Percentiles rank a stretch among this genome's conserved stretches.
phyloP scores from a whole-genome alignment of 1,140 invertebrate genomes.

The Hyles vespertilio region DNA sequence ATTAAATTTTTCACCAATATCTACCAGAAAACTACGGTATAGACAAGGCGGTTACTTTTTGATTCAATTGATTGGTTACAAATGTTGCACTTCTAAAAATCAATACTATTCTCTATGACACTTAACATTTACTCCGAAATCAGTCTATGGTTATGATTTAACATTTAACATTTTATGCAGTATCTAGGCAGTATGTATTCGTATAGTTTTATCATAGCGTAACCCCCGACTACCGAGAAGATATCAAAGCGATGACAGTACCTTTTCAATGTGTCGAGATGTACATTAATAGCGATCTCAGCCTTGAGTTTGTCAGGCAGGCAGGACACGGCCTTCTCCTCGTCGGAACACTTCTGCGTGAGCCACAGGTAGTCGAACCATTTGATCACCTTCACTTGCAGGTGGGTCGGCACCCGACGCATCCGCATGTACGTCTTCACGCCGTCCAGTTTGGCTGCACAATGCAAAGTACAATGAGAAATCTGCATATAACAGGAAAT shows the following conservation, averaged over 20 bases:
- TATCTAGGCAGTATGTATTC: too few relatives aligned
- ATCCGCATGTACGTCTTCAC: slow-evolving; percentile 99
- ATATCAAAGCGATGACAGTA: slow-evolving; percentile 19
- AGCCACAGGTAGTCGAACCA: slow-evolving; percentile 99
- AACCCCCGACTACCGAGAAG: too few relatives aligned
- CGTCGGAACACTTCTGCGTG: slow-evolving; percentile 98
- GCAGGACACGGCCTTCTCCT: slow-evolving; percentile 96
- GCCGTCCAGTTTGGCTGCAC: slow-evolving; percentile 95
- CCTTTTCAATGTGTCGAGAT: slow-evolving; percentile 96
- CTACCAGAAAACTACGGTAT: too few relatives aligned
- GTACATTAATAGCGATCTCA: slow-evolving; percentile 99
- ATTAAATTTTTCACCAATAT: too few relatives aligned
- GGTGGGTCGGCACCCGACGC: slow-evolving; percentile 93
- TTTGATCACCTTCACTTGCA: slow-evolving; percentile 98
- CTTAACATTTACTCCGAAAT: too few relatives aligned
- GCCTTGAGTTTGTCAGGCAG: slow-evolving; percentile 98
- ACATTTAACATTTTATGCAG: too few relatives aligned
- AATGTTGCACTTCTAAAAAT: too few relatives aligned
- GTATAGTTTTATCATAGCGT: too few relatives aligned
- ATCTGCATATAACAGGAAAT: background rate
- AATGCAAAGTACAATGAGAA: slow-evolving; percentile 21
- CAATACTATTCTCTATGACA: too few relatives aligned
- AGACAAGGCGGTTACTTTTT: too few relatives aligned
- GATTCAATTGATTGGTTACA: too few relatives aligned
- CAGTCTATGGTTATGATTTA: too few relatives aligned